Evolutionary conservation across 2,113 vertebrate genomes (phyloP).

Genomic region (Macrotis lagotis): DNA sequence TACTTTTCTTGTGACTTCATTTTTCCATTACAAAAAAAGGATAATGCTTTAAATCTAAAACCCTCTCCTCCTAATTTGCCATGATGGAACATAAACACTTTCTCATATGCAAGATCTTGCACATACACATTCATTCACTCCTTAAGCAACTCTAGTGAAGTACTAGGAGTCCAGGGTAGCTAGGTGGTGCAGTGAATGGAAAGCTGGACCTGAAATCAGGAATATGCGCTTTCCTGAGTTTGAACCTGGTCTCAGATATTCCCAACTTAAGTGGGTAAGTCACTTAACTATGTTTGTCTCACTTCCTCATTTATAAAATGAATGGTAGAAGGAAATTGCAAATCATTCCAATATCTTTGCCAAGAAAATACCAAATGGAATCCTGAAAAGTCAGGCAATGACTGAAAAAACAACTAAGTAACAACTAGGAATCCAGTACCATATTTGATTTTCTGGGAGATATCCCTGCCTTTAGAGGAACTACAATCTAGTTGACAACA

Average conservation of each 20-base stretch:
- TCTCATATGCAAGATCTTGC: neutral
- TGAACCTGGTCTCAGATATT: neutral
- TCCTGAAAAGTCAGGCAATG: neutral
- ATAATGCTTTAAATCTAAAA: neutral
- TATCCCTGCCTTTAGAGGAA: neutral
- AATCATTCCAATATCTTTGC: neutral
- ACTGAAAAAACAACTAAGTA: neutral
- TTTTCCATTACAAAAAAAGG: neutral
- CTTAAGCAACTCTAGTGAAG: neutral
- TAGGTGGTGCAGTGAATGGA: neutral
- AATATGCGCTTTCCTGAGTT: neutral
- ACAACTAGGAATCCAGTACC: neutral
- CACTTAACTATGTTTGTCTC: neutral
- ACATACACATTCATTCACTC: neutral
- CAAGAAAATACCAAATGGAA: neutral
- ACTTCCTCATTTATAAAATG: neutral
- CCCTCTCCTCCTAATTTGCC: slow-evolving; percentile 30
- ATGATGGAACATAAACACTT: neutral
- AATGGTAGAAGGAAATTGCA: neutral
- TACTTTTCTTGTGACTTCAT: neutral
- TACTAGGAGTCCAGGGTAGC: neutral
- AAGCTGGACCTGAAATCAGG: neutral
- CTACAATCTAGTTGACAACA: neutral
- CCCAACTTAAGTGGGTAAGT: neutral
- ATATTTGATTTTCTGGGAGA: neutral